phyloP scores from a whole-genome alignment of 2,113 vertebrate species.

The Glaucomys volans region DNA sequence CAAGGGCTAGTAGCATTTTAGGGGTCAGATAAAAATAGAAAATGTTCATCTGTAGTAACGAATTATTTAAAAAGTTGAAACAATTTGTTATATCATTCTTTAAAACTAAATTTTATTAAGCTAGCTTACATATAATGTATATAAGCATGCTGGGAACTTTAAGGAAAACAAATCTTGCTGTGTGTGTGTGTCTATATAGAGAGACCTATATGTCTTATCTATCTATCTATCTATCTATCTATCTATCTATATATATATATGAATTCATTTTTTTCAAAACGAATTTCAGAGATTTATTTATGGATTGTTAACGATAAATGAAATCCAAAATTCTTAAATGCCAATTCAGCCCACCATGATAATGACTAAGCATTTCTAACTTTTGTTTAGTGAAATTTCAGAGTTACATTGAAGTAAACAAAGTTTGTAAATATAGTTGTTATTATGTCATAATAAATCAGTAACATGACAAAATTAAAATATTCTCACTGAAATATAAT shows the following conservation, averaged over 20 bases:
- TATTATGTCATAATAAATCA: neutral
- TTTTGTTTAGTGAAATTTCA: neutral
- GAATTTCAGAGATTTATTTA: neutral
- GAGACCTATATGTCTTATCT: neutral
- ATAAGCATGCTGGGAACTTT: neutral
- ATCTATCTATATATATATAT: neutral
- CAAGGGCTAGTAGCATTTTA: neutral
- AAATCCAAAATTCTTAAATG: slow-evolving; percentile 23
- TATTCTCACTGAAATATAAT: slow-evolving; percentile 25
- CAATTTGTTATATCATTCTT: neutral
- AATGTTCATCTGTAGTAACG: neutral
- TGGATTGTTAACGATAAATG: neutral
- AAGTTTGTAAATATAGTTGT: neutral
- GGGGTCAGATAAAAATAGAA: neutral
- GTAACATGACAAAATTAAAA: neutral
- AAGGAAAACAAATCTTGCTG: slow-evolving; percentile 27
- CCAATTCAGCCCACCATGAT: neutral
- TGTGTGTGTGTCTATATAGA: neutral
- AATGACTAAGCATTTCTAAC: slow-evolving; percentile 6
- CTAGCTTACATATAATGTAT: neutral
- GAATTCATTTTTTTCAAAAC: slow-evolving; percentile 4
- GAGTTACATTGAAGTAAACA: slow-evolving; percentile 19
- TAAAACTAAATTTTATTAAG: slow-evolving; percentile 49
- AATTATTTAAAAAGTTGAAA: slow-evolving; percentile 12
- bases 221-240: neutral